A percentile compares a stretch with the other conserved stretches of the same genome.
phyloP scores from a whole-genome alignment of 2,888 invertebrate genomes.

The Zygogramma bicolorata region DNA sequence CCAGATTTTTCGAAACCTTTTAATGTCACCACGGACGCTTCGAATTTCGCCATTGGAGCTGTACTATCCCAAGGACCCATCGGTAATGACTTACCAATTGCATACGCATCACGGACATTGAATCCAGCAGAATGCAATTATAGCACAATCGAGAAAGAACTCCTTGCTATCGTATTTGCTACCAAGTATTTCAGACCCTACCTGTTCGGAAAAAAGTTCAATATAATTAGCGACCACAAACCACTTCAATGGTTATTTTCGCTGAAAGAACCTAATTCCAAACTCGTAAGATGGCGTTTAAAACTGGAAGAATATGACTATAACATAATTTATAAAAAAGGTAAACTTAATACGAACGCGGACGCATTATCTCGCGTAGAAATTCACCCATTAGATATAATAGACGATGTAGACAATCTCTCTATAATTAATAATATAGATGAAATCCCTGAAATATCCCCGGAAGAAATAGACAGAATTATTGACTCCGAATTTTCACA shows the following conservation, averaged over 20 bases:
- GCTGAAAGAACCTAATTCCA: constrained; percentile 34
- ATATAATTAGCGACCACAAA: constrained; percentile 37
- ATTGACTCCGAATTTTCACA: not conserved
- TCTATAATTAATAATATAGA: not conserved
- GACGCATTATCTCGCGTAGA: constrained; percentile 28
- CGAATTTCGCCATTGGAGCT: constrained; percentile 25
- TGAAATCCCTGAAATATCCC: not conserved
- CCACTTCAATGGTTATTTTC: constrained; percentile 37
- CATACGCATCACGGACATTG: constrained; percentile 36
- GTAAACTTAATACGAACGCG: constrained; percentile 26
- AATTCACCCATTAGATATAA: not conserved
- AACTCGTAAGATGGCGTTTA: constrained; percentile 38
- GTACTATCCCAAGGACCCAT: constrained; percentile 14
- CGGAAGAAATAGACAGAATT: not conserved
- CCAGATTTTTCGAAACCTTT: constrained; percentile 18
- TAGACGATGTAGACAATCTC: not conserved
- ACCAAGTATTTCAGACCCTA: constrained; percentile 45
- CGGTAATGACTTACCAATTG: constrained; percentile 4
- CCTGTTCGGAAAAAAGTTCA: constrained; percentile 31
- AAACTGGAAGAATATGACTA: constrained; percentile 34
- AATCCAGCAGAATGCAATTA: constrained; percentile 29
- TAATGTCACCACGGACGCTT: constrained; percentile 22
- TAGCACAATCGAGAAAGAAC: constrained; percentile 43
- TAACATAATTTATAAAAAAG: constrained; percentile 34
- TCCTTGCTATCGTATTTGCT: constrained; percentile 37